Conservation (phyloP, 2,113 vertebrate genomes). For the Tricholaema leucomelas region DNA sequence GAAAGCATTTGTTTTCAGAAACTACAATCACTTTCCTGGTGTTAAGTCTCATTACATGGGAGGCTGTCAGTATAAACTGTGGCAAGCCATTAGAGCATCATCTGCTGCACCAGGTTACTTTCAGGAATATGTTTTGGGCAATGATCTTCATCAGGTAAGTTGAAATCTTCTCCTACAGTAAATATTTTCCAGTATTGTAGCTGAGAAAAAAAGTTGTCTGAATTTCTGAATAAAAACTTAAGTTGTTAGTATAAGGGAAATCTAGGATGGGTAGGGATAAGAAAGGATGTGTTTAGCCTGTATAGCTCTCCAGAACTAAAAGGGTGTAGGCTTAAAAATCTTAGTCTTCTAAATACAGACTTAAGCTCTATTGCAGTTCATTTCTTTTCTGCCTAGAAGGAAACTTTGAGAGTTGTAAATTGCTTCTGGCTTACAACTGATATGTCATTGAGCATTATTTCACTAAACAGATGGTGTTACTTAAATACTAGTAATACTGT, state of each 20-base stretch:
- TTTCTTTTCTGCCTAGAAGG: conserved; percentile 18
- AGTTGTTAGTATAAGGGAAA: neutral
- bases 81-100: conserved; percentile 93
- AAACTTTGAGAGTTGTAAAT: conserved; percentile 23
- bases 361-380: neutral
- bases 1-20: conserved; percentile 95
- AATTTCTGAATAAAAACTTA: neutral
- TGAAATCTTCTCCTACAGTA: neutral
- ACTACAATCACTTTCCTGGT: conserved; percentile 91
- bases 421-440: neutral
- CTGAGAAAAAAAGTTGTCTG: neutral
- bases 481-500: neutral
- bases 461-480: neutral
- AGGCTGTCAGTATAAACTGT: conserved; percentile 91
- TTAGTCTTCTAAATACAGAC: neutral
- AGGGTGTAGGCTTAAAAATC: neutral
- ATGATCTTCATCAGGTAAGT: conserved; percentile 92
- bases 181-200: neutral
- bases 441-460: conserved; percentile 12
- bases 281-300: neutral
- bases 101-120: conserved; percentile 96
- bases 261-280: neutral
- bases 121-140: conserved; percentile 89
- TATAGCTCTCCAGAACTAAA: neutral
- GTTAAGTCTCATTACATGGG: conserved; percentile 91